Percentiles rank a stretch among this genome's conserved stretches.
These are phyloP conservation scores for Yponomeuta sedellus DNA, from an alignment of 2,888 invertebrate species.

Conservation along the genomic window DNA sequence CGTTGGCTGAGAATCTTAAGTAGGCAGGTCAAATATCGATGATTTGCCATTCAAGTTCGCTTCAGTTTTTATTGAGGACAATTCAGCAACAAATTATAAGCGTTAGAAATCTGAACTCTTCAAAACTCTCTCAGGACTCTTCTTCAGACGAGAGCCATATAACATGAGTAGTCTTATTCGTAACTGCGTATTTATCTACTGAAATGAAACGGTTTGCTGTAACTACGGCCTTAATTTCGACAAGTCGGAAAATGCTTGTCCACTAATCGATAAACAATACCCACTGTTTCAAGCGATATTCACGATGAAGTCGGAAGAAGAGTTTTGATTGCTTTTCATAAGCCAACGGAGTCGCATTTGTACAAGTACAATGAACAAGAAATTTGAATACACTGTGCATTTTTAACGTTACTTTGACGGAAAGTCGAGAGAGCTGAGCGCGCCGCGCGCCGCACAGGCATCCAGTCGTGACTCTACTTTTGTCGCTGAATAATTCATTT, in stretches of 20 bases:
- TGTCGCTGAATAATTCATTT: constrained; percentile 55
- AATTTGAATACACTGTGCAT: constrained; percentile 48
- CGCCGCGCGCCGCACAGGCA: background rate
- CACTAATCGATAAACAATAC: background rate
- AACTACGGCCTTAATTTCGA: background rate
- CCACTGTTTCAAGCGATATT: background rate
- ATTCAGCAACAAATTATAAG: too few relatives aligned
- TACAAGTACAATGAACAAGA: constrained; percentile 1
- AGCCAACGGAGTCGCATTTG: background rate
- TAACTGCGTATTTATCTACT: background rate
- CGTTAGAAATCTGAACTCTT: too few relatives aligned
- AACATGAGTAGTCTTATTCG: too few relatives aligned
- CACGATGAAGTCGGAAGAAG: background rate
- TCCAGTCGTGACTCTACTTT: background rate
- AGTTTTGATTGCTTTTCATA: constrained; percentile 6
- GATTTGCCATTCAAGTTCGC: too few relatives aligned
- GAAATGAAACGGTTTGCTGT: background rate
- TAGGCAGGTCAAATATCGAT: too few relatives aligned
- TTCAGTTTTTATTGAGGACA: too few relatives aligned
- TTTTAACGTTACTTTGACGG: constrained; percentile 49
- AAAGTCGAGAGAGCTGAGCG: background rate
- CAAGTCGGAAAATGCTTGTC: background rate
- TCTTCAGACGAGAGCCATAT: too few relatives aligned
- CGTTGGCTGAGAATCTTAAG: background rate
- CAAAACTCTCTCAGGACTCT: too few relatives aligned